Conservation (phyloP, 2,113 vertebrate species). For the Nipponia nippon region DNA sequence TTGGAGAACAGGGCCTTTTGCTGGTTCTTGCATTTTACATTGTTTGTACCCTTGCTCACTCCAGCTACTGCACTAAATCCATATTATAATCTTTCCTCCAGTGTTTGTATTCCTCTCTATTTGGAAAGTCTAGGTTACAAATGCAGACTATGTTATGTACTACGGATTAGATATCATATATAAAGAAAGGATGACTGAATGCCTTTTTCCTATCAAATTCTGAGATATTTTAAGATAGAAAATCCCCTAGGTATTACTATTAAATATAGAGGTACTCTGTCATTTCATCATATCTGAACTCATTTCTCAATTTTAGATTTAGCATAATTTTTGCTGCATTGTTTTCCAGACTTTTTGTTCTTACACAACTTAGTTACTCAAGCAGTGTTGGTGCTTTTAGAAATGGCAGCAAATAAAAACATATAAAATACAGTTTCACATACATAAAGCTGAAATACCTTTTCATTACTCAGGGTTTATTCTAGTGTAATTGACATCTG, state of each 20-base stretch:
- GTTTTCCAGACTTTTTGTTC: neutral
- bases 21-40: neutral
- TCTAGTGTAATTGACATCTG: neutral
- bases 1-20: neutral
- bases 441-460: neutral
- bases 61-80: neutral
- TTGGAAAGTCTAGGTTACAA: neutral
- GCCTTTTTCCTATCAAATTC: neutral
- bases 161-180: neutral
- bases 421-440: neutral
- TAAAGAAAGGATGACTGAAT: neutral
- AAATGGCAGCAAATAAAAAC: neutral
- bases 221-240: neutral
- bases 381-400: neutral
- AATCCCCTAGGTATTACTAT: neutral
- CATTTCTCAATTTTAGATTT: neutral
- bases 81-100: neutral
- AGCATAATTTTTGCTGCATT: neutral
- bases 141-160: neutral
- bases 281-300: neutral
- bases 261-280: neutral
- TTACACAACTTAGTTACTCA: neutral
- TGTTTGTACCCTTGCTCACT: neutral
- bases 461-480: neutral
- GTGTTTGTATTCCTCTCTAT: neutral